A percentile compares a stretch with the other conserved stretches of the same genome.
Evolutionary conservation across 2,888 invertebrate species (phyloP).

Genomic region (Platycnemis pennipes): DNA sequence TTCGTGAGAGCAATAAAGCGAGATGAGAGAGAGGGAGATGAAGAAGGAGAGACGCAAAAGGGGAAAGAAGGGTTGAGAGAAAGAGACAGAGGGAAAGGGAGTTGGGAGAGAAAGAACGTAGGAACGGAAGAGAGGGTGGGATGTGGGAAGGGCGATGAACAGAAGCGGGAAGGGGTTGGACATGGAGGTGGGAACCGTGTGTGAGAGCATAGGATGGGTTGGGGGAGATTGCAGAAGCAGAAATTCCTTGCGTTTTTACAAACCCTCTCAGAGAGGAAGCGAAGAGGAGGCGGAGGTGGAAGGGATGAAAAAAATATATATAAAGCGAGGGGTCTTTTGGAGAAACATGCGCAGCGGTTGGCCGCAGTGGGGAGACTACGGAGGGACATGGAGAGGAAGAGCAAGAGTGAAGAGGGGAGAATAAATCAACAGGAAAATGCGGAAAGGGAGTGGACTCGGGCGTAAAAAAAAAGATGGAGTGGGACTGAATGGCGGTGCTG

Average conservation of each 20-base stretch:
- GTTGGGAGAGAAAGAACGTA: not conserved
- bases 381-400: not conserved
- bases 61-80: too few species aligned
- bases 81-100: too few species aligned
- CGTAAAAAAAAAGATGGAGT: conserved; percentile 54
- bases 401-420: conserved; percentile 27
- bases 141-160: not conserved
- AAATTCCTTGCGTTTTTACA: conserved; percentile 63
- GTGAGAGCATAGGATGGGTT: too few species aligned
- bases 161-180: not conserved
- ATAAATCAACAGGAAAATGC: conserved; percentile 67
- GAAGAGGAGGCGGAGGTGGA: not conserved
- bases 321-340: not conserved
- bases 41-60: not conserved
- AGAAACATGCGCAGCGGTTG: conserved; percentile 53
- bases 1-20: not conserved
- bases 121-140: not conserved
- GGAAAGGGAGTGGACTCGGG: conserved; percentile 65
- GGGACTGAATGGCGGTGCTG: conserved; percentile 39
- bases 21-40: not conserved
- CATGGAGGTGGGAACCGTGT: too few species aligned
- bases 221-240: conserved; percentile 9
- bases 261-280: not conserved
- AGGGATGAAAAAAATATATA: not conserved
- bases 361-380: conserved; percentile 38